These are phyloP conservation scores for Monodelphis domestica DNA, from an alignment of 2,797 vertebrate species.

Conservation along the genomic window DNA sequence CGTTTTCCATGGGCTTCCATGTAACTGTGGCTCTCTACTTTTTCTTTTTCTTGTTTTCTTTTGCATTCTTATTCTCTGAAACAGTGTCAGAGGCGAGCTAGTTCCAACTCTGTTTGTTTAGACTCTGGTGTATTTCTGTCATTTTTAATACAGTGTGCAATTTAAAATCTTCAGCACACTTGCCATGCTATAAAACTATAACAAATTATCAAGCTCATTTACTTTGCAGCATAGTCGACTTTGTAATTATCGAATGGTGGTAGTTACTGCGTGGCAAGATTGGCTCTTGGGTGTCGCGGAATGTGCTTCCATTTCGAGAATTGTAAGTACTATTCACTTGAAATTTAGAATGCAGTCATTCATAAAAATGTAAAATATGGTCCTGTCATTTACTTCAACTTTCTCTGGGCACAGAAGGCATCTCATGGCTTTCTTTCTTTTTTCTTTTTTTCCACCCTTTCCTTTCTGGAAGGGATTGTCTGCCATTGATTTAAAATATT, in stretches of 20 bases:
- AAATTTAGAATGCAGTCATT: conserved; percentile 41
- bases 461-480: neutral
- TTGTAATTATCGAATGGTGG: conserved; percentile 56
- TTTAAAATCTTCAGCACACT: conserved; percentile 64
- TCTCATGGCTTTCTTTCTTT: conserved; percentile 8
- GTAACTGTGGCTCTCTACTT: neutral
- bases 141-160: conserved; percentile 68
- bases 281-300: neutral
- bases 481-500: conserved; percentile 6
- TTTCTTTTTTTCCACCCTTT: neutral
- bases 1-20: neutral
- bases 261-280: neutral
- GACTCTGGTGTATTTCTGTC: conserved; percentile 51
- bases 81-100: neutral
- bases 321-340: neutral
- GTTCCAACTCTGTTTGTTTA: conserved; percentile 53
- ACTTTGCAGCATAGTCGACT: conserved; percentile 67
- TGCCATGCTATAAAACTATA: conserved; percentile 54
- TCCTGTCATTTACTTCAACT: conserved; percentile 40
- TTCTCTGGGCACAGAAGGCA: neutral
- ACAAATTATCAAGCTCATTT: conserved; percentile 71
- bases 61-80: conserved; percentile 5
- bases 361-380: neutral
- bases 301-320: neutral
- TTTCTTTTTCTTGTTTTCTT: neutral